A percentile compares a stretch with the other conserved stretches of the same genome.
phyloP scores from a whole-genome alignment of 2,888 invertebrate genomes.

The Creontiades dilutus region DNA sequence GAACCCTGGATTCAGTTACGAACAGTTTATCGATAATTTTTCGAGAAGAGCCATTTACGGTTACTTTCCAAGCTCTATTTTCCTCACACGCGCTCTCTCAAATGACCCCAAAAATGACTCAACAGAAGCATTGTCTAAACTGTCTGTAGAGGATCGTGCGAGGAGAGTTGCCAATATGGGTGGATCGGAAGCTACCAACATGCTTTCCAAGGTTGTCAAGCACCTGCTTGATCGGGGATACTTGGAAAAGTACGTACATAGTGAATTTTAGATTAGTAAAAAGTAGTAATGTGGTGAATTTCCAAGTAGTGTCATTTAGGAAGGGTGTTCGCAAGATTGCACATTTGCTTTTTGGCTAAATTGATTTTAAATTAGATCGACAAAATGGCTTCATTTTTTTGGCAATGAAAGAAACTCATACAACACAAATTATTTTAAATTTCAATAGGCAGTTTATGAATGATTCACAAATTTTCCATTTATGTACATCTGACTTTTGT shows the following conservation, averaged over 20 bases:
- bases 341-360: too few species aligned
- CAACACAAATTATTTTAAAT: too few species aligned
- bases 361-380: too few species aligned
- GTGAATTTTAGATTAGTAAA: slow-evolving; percentile 42
- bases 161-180: slow-evolving; percentile 65
- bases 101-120: slow-evolving; percentile 61
- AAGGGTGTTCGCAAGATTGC: too few species aligned
- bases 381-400: too few species aligned
- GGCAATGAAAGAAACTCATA: too few species aligned
- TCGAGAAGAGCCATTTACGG: slow-evolving; percentile 70
- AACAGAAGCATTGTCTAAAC: slow-evolving; percentile 53
- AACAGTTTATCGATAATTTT: slow-evolving; percentile 72
- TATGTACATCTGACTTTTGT: too few species aligned
- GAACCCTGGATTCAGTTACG: slow-evolving; percentile 69
- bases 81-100: slow-evolving; percentile 56
- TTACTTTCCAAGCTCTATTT: slow-evolving; percentile 60
- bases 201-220: slow-evolving; percentile 58
- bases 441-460: too few species aligned
- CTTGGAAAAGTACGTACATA: slow-evolving; percentile 66
- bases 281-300: too few species aligned
- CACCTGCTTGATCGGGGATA: slow-evolving; percentile 56
- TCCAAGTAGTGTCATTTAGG: too few species aligned
- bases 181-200: slow-evolving; percentile 62
- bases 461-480: too few species aligned
- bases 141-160: slow-evolving; percentile 55